phyloP scores from a whole-genome alignment of 92 coral and sea anemone species.

The Muricea muricata region DNA sequence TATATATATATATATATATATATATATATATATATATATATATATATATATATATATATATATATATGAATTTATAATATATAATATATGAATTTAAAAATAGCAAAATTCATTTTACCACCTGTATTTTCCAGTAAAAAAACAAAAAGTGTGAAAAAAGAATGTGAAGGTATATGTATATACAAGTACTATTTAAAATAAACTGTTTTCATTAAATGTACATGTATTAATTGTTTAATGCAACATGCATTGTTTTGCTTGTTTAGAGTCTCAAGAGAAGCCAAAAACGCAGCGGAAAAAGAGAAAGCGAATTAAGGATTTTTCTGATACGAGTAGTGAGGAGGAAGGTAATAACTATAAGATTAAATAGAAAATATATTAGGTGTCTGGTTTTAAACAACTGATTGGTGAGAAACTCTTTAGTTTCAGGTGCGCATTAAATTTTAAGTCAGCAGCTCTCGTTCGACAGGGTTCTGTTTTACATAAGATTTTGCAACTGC shows the following conservation, averaged over 20 bases:
- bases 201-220: not conserved
- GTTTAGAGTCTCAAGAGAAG: constrained; percentile 59
- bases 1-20: too few relatives aligned
- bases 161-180: not conserved
- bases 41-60: too few relatives aligned
- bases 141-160: not conserved
- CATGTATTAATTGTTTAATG: too few relatives aligned
- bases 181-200: not conserved
- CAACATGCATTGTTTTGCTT: not conserved
- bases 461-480: too few relatives aligned
- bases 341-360: constrained; percentile 76
- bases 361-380: too few relatives aligned
- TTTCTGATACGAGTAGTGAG: constrained; percentile 72
- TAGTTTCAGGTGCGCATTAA: too few relatives aligned
- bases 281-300: constrained; percentile 59
- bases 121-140: constrained; percentile 1
- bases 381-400: too few relatives aligned
- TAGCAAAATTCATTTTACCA: not conserved
- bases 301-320: constrained; percentile 78
- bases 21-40: too few relatives aligned
- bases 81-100: too few relatives aligned
- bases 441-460: not conserved
- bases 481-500: too few relatives aligned
- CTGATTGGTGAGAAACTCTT: too few relatives aligned
- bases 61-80: too few relatives aligned